These are phyloP conservation scores for Yponomeuta cagnagella DNA, from an alignment of 2,888 invertebrate genomes.

Conservation along the genomic window DNA sequence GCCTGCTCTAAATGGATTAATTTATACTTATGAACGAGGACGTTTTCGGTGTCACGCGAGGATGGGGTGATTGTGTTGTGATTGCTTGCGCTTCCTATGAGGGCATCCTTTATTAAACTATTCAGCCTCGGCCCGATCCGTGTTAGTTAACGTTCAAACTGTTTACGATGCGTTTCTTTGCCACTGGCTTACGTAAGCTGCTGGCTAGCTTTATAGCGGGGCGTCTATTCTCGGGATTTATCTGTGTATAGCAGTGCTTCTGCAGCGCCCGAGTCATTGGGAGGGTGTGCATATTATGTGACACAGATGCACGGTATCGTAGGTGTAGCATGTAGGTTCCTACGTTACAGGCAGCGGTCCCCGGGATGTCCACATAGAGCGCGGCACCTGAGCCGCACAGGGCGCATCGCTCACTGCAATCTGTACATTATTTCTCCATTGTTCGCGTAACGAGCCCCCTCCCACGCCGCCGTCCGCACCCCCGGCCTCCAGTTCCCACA, in stretches of 20 bases:
- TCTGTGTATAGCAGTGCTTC: not conserved
- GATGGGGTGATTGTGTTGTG: slow-evolving; percentile 74
- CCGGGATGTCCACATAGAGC: slow-evolving; percentile 27
- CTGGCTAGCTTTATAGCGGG: not conserved
- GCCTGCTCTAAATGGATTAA: slow-evolving; percentile 75
- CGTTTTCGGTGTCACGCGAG: slow-evolving; percentile 74
- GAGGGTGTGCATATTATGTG: not conserved
- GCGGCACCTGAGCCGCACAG: slow-evolving; percentile 71
- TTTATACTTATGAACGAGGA: slow-evolving; percentile 76
- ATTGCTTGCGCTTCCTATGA: slow-evolving; percentile 72
- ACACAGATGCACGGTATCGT: not conserved
- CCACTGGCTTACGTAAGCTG: slow-evolving; percentile 1
- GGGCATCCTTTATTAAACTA: slow-evolving; percentile 61
- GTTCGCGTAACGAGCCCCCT: slow-evolving; percentile 74
- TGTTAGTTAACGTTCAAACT: slow-evolving; percentile 28
- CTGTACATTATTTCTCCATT: slow-evolving; percentile 77
- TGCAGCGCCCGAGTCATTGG: not conserved
- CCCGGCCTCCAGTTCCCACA: slow-evolving; percentile 44
- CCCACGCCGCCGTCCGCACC: slow-evolving; percentile 40
- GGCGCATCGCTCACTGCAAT: slow-evolving; percentile 77
- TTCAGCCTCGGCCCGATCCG: slow-evolving; percentile 27
- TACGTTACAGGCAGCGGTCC: not conserved
- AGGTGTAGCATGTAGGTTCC: not conserved
- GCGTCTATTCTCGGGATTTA: not conserved
- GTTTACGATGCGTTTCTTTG: slow-evolving; percentile 23